Evolutionary conservation across 2,888 invertebrate genomes (phyloP).

Genomic region (Heteropelma amictum): DNA sequence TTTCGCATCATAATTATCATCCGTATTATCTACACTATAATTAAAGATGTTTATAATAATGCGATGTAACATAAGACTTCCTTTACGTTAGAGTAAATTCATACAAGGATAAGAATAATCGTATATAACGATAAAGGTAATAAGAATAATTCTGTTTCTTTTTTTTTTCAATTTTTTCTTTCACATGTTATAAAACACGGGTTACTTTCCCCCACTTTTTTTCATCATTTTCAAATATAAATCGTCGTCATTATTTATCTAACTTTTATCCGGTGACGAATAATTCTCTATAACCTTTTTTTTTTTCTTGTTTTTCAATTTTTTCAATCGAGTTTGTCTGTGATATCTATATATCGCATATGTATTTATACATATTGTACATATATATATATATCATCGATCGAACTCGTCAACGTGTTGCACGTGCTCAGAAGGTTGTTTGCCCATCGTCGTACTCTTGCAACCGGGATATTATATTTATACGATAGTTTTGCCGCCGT

Average conservation of each 20-base stretch:
- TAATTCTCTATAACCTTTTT: too few species aligned
- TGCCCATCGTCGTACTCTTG: constrained; percentile 67
- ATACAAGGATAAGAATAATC: constrained; percentile 69
- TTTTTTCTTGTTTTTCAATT: not conserved
- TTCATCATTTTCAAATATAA: constrained; percentile 38
- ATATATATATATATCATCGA: too few species aligned
- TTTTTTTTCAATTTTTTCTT: too few species aligned
- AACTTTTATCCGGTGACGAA: constrained; percentile 49
- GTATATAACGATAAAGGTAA: constrained; percentile 69
- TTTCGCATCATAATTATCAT: constrained; percentile 67
- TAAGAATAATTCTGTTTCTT: constrained; percentile 65
- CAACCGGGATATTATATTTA: constrained; percentile 63
- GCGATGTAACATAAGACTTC: constrained; percentile 70
- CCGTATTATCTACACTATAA: constrained; percentile 75
- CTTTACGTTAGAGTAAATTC: constrained; percentile 71
- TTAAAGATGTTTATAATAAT: constrained; percentile 72
- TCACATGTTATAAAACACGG: constrained; percentile 49
- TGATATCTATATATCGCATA: constrained; percentile 61
- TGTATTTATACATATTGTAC: too few species aligned
- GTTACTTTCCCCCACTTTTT: constrained; percentile 14
- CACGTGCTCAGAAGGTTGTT: constrained; percentile 61
- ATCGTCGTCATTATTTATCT: constrained; percentile 50
- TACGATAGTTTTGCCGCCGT: constrained; percentile 50
- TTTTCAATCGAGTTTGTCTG: constrained; percentile 46
- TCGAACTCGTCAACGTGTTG: constrained; percentile 60